Conservation (phyloP, 2,888 invertebrate species). For the Lycaena phlaeas region DNA sequence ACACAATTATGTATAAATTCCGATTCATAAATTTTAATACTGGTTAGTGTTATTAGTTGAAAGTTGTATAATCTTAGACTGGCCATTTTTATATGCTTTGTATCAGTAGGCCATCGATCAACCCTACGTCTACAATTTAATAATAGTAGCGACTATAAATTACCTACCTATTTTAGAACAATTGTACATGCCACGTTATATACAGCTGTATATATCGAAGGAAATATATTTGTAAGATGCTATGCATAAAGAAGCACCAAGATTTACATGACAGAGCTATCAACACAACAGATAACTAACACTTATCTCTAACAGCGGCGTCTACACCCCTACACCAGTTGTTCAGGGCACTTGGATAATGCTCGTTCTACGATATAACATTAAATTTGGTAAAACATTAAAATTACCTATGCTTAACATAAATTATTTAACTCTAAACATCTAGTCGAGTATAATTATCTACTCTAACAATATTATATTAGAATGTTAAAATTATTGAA, state of each 20-base stretch:
- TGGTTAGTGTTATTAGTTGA: conserved; percentile 12
- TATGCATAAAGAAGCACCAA: conserved; percentile 24
- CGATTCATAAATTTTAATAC: conserved; percentile 11
- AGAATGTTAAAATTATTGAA: conserved; percentile 41
- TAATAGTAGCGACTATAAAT: conserved; percentile 8
- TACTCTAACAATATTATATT: conserved; percentile 22
- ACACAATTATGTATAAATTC: no score
- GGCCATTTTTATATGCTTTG: conserved; percentile 1
- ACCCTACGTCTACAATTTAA: background rate
- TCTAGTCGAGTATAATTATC: conserved; percentile 51
- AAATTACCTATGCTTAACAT: conserved; percentile 34
- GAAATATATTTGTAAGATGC: conserved; percentile 15
- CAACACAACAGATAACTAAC: conserved; percentile 30
- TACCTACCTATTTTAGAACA: conserved; percentile 13
- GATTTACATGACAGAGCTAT: conserved; percentile 6
- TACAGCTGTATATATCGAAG: conserved; percentile 4
- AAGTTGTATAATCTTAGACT: conserved; percentile 10
- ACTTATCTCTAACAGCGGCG: conserved; percentile 14
- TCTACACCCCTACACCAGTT: no score
- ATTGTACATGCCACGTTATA: conserved; percentile 28
- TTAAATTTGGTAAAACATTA: conserved; percentile 55
- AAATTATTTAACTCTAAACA: conserved; percentile 41
- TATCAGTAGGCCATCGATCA: conserved; percentile 9
- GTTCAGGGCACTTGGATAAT: background rate
- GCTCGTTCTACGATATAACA: conserved; percentile 15